Percentiles rank a stretch among this genome's conserved stretches.
These are phyloP conservation scores for Plemyria rubiginata DNA, from an alignment of 2,888 invertebrate genomes.

Conservation along the genomic window DNA sequence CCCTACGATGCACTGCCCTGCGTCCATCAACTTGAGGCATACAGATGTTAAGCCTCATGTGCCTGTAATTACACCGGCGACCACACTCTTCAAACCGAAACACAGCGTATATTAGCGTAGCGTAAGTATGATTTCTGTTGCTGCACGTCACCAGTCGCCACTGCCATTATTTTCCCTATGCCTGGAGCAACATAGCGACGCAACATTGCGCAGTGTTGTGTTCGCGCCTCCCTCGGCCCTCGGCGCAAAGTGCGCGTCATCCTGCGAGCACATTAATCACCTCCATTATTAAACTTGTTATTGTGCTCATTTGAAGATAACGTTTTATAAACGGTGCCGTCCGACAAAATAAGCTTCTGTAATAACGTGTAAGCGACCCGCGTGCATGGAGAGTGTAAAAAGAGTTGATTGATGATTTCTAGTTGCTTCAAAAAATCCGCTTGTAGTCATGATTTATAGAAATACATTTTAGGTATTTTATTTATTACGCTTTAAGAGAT, in stretches of 20 bases:
- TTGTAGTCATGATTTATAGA: slow-evolving; percentile 43
- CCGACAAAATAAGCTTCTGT: slow-evolving; percentile 82
- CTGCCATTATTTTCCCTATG: slow-evolving; percentile 7
- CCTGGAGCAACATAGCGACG: slow-evolving; percentile 7
- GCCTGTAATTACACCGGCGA: no score
- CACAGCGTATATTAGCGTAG: no score
- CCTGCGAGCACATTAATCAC: slow-evolving; percentile 82
- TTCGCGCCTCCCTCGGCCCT: slow-evolving; percentile 74
- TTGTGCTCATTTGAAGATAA: slow-evolving; percentile 84
- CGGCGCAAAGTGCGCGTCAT: slow-evolving; percentile 79
- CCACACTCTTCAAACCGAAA: no score
- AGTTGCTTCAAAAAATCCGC: slow-evolving; percentile 46
- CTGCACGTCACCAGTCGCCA: neutral
- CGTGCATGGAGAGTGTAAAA: slow-evolving; percentile 59
- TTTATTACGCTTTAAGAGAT: neutral
- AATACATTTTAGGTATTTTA: neutral
- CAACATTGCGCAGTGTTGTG: slow-evolving; percentile 54
- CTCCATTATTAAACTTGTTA: slow-evolving; percentile 83
- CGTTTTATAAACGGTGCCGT: slow-evolving; percentile 84
- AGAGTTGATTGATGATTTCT: slow-evolving; percentile 71
- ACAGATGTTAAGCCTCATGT: no score
- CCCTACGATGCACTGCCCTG: no score
- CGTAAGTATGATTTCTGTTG: neutral
- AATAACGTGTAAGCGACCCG: slow-evolving; percentile 77
- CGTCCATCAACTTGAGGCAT: no score